These are phyloP conservation scores for Holotrichia oblita DNA, from an alignment of 1,140 invertebrate genomes.

Conservation along the genomic window DNA sequence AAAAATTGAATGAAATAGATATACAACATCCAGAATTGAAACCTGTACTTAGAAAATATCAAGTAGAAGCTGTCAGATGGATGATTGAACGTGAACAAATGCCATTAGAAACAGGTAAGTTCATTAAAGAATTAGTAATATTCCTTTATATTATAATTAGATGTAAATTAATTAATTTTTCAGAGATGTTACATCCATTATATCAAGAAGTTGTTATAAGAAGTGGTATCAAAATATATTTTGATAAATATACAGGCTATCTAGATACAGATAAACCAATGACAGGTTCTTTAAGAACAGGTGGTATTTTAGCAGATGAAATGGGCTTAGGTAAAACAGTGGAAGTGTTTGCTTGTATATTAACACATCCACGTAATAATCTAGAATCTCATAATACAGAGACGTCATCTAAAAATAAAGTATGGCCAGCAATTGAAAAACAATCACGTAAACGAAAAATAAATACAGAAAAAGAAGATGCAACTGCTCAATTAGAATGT, in stretches of 20 bases:
- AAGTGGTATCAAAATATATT: constrained; percentile 62
- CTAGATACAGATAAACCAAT: constrained; percentile 58
- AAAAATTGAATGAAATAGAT: constrained; percentile 40
- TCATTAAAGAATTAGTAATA: background rate
- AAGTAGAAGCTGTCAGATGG: constrained; percentile 73
- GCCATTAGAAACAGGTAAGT: constrained; percentile 42
- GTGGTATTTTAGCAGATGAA: constrained; percentile 85
- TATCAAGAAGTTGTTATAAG: constrained; percentile 59
- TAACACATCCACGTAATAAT: constrained; percentile 65
- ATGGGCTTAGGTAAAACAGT: constrained; percentile 89
- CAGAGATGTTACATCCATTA: constrained; percentile 57
- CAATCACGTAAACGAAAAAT: constrained; percentile 44
- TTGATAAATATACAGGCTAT: constrained; percentile 65
- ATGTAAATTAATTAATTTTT: constrained; percentile 48
- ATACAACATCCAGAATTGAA: constrained; percentile 52
- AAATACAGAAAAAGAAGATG: constrained; percentile 23
- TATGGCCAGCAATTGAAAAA: constrained; percentile 41
- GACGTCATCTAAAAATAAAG: background rate
- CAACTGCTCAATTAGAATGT: background rate
- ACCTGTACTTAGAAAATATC: constrained; percentile 71
- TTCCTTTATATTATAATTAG: constrained; percentile 41
- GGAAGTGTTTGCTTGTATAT: constrained; percentile 76
- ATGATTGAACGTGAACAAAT: constrained; percentile 70
- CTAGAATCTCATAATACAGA: background rate
- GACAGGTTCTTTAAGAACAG: constrained; percentile 61